These are phyloP conservation scores for Pipistrellus nathusii DNA, from an alignment of 2,797 vertebrate genomes.

Conservation along the genomic window DNA sequence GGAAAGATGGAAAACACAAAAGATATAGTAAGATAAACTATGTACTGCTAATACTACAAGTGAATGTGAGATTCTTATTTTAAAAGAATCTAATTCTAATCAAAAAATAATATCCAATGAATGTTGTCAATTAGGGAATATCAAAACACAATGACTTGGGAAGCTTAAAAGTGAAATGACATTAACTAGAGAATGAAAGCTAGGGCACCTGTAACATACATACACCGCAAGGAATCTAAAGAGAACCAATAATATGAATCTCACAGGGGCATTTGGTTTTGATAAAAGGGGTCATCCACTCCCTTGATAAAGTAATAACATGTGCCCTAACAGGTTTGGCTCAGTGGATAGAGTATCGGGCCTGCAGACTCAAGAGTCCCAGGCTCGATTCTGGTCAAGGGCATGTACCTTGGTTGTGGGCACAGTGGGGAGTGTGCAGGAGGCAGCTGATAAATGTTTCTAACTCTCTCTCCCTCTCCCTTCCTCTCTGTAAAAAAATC, in stretches of 20 bases:
- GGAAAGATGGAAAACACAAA: neutral
- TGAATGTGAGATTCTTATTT: neutral
- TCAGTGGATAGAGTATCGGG: too few relatives aligned
- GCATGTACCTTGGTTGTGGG: too few relatives aligned
- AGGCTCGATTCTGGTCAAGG: too few relatives aligned
- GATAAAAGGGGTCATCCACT: neutral
- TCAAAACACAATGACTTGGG: neutral
- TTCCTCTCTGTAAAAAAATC: too few relatives aligned
- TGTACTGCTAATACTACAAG: neutral
- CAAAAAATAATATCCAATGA: neutral
- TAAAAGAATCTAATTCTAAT: neutral
- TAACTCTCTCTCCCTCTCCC: too few relatives aligned
- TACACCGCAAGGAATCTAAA: neutral
- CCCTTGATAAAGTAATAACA: neutral
- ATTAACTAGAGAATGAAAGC: neutral
- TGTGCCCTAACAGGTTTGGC: too few relatives aligned
- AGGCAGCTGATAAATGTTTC: too few relatives aligned
- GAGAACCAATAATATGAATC: neutral
- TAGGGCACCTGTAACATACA: rapidly evolving
- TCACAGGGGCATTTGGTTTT: neutral
- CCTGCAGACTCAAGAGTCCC: too few relatives aligned
- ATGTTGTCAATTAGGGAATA: neutral
- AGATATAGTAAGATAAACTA: neutral
- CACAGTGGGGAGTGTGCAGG: too few relatives aligned
- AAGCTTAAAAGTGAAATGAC: neutral